Base-by-base conservation (phyloP, 2,113 vertebrate genomes). In the Macrotis lagotis region DNA sequence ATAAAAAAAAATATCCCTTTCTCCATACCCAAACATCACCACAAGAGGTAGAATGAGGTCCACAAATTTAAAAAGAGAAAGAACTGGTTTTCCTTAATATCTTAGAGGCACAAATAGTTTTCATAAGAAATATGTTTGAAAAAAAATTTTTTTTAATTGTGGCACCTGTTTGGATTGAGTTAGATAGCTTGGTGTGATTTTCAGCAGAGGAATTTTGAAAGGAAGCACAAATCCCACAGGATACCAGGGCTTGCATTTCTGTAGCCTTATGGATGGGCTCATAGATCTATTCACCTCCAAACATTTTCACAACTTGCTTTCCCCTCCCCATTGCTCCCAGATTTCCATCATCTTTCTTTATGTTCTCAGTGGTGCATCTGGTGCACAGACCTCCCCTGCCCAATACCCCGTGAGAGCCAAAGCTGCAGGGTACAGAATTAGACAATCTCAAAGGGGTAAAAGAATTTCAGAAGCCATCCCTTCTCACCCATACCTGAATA, bases 1-100 rank as follows among this genome's bases (percentile, higher is more conserved):
- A 53, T 92, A 89, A 96, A 96, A 91, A 96, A 91, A 3, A 51
- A 10, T 50, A 50, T n/a, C 0, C 14, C 88, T 0, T 3, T 92
- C 26, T 90, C 89, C 53, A 47, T 8, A 47, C 26, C 0, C 90
- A 14, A 51, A 94, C 59, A 91, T 16, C 37, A 49, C 90, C 88
- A 51, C 25, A 7, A 89, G 90, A 74, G 6, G 31, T 94, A 25
- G 2, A 49, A 88, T 0, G 25, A 2, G 55, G 1, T 8, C 8
- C 22, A 28, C 53, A 22, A 25, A 53, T 88, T 90, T 66, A 93
- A n/a, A 53, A 92, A 95, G 89, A 9, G 3, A 91, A 88, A 8
- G 3, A 91, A 31, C 2, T 25, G 7, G 51, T 8, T 90, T 92
- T 92, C 25, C 12, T 94, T 37, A 14, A 12, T 74, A 31, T 31